Conservation (phyloP, 2,113 vertebrate species). For the Naja naja region DNA sequence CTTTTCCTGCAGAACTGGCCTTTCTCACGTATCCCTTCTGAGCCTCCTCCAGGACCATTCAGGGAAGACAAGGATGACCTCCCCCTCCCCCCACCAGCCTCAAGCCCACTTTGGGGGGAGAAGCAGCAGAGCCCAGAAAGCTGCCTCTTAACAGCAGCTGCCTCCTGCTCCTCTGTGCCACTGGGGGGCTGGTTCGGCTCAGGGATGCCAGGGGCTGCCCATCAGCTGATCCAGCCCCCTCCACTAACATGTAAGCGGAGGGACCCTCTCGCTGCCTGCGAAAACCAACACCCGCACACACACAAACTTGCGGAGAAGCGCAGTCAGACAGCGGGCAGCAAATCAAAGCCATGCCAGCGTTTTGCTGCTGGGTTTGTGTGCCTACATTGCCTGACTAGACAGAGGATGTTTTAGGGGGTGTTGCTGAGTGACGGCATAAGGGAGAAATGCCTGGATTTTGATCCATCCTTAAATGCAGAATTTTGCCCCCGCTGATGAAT, state of each 20-base stretch:
- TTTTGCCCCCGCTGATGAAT: no score
- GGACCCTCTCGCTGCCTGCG: background rate
- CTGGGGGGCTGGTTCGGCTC: constrained; percentile 2
- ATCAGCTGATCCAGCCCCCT: constrained; percentile 20
- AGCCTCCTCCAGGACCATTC: no score
- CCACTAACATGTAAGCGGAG: constrained; percentile 17
- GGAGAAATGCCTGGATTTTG: background rate
- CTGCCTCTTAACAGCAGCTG: background rate
- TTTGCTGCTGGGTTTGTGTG: background rate
- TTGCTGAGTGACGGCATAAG: background rate
- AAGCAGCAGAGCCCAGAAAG: background rate
- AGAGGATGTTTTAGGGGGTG: background rate
- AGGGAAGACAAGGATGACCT: background rate
- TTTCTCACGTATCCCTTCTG: background rate
- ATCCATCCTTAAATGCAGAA: background rate
- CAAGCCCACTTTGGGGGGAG: background rate
- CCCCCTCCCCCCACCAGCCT: background rate
- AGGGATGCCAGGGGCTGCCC: constrained; percentile 27
- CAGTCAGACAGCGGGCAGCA: no score
- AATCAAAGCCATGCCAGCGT: background rate
- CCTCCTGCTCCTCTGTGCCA: background rate
- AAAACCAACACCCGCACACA: background rate
- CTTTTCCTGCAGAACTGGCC: constrained; percentile 13
- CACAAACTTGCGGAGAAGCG: no score
- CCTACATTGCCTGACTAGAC: background rate